Base-by-base conservation (phyloP, 2,888 invertebrate genomes). In the Amaurobius ferox region DNA sequence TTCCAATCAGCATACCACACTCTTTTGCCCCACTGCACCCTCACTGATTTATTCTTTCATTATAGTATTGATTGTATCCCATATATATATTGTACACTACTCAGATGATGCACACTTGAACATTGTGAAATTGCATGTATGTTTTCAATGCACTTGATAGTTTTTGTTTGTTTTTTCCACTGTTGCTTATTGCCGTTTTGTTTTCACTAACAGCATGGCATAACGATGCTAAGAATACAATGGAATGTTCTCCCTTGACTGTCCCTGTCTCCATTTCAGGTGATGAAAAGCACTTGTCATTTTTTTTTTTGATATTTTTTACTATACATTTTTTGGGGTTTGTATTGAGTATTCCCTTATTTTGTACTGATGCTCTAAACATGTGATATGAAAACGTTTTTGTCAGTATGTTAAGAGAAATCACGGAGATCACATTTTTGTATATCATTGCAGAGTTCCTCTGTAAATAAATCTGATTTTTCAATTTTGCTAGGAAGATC, bases 191-290 rank as follows among this genome's bases (percentile, higher is more conserved):
- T 48, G 61, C 77, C 61, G 28, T 81, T 88, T 80, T 86, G 55
- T 86, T 86, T 74, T 73, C 77, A 80, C 77, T 77, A 80, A 80
- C 88, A 88, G 88, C 88, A 88, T 88, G 80, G 79, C 88, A 80
- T 86, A 88, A 78, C 40, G 86, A 88, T 79, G 86, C 85, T 88
- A 86, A 88, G 85, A 88, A 80, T 77, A 86, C 72, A 66, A 72
- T 55, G 88, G 88, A 88, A 88, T 86, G 85, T 71, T 88, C 88
- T 61, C 88, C 88, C 74, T 61, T 88, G 88, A 86, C 88, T 39
- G 80, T 80, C 86, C 88, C 86, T 72, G 86, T 80, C 40, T 80
- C 80, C 78, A 61, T 79, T 80, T 83, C 88, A 83, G 88, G 83
- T 86, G 88, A 83, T 61, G 48, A 62, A 32, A 64, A 55, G 55